Base-by-base conservation (phyloP, 64 coral and sea anemone genomes). In the Montipora capricornis region DNA sequence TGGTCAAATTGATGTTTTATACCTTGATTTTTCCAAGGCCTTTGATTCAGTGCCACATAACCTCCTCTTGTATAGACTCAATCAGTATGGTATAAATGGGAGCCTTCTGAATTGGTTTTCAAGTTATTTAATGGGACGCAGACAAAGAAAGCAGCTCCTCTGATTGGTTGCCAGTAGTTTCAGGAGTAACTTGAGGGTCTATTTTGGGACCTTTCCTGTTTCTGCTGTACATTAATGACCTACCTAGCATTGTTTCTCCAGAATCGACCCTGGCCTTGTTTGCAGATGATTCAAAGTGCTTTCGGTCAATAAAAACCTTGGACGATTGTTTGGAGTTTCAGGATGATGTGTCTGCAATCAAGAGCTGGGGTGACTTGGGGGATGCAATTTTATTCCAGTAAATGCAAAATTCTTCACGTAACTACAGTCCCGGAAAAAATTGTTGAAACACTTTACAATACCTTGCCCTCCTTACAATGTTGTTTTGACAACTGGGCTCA, bases 1-100 rank as follows among this genome's bases (percentile, higher is more conserved):
- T 80, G 78, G 78, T 80, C 78, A 80, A 80, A 80, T 80, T 80
- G 78, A 80, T 80, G 44, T 80, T 80, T 80, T 64, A 64, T 64
- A 64, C 60, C 60, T 64, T 64, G 60, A 64, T 64, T 64, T 64
- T 64, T 64, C 60, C 61, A 64, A 64, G 61, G 61, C 61, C 61
- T 64, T 64, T 64, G 61, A 64, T 64, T 64, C 61, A 64, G 61
- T 64, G 61, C 61, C 61, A 64, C 61, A 64, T 64, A 64, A 64
- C 61, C 61, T 64, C 61, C 61, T 64, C 61, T 64, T 64, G 61
- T 64, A 64, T 64, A 64, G 13, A 64, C 61, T 64, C 61, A 64
- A 64, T 64, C 61, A 64, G 61, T 64, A 64, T 64, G 61, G 61
- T 64, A 64, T 64, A 64, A 64, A 64, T 15, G 61, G 61, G 61